phyloP scores from a whole-genome alignment of 2,888 invertebrate genomes.

The Ormyrus labotus region DNA sequence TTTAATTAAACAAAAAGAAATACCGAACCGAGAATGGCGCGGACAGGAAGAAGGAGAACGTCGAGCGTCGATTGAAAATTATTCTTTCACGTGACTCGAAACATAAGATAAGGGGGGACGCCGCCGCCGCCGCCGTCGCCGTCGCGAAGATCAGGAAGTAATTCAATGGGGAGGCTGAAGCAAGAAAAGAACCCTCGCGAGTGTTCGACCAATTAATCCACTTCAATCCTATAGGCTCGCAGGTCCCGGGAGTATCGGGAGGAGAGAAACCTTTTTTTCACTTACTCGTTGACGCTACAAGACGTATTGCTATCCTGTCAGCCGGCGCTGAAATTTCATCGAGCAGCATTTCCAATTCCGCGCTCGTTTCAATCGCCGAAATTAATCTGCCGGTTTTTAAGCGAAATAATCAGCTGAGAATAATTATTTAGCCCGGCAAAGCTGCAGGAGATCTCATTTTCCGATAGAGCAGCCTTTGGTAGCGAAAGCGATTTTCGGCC shows the following conservation, averaged over 20 bases:
- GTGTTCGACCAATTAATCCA: slow-evolving; percentile 74
- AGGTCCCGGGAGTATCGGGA: slow-evolving; percentile 65
- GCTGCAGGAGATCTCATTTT: slow-evolving; percentile 47
- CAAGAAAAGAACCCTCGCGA: slow-evolving; percentile 67
- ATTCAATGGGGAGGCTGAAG: slow-evolving; percentile 52
- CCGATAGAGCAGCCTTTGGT: slow-evolving; percentile 35
- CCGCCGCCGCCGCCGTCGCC: slow-evolving; percentile 57
- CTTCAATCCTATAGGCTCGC: slow-evolving; percentile 69
- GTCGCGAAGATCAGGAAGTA: slow-evolving; percentile 68
- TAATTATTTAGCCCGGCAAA: no score
- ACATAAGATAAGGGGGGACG: slow-evolving; percentile 39
- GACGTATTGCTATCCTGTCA: slow-evolving; percentile 67
- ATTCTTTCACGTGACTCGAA: slow-evolving; percentile 57
- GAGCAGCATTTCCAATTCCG: slow-evolving; percentile 41
- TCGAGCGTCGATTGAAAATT: slow-evolving; percentile 57
- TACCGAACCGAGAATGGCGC: not conserved
- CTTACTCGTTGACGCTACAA: slow-evolving; percentile 63
- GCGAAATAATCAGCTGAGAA: not conserved
- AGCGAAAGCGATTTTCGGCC: slow-evolving; percentile 64
- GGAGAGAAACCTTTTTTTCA: slow-evolving; percentile 56
- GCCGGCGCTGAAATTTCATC: slow-evolving; percentile 52
- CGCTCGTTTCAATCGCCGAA: not conserved
- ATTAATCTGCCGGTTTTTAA: no score
- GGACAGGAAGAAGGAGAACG: slow-evolving; percentile 8
- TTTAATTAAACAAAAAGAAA: slow-evolving; percentile 27